These are phyloP conservation scores for Gnathonemus longibarbis DNA, from an alignment of 2,113 vertebrate species.

Conservation along the genomic window DNA sequence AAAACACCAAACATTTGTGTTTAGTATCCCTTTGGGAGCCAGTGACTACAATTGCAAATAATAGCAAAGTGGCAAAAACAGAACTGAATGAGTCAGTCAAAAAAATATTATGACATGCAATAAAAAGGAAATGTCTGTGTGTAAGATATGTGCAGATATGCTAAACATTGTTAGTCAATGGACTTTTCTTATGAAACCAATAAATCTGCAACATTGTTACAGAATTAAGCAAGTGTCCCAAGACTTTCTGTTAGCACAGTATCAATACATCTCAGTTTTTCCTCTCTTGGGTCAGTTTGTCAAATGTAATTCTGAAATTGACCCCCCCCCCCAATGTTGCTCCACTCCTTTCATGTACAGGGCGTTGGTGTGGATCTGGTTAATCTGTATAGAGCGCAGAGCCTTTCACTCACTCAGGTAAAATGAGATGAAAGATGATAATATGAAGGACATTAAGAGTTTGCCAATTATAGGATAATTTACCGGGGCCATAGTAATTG, in stretches of 20 bases:
- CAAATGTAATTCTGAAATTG: background rate
- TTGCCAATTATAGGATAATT: conserved; percentile 13
- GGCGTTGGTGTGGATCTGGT: background rate
- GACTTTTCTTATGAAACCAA: background rate
- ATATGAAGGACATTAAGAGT: background rate
- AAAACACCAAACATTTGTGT: background rate
- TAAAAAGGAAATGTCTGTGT: background rate
- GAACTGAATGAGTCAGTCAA: too few species aligned
- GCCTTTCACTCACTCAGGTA: background rate
- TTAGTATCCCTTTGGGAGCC: background rate
- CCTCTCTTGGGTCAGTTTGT: background rate
- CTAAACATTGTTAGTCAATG: background rate
- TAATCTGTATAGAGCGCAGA: background rate
- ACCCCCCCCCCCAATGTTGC: background rate
- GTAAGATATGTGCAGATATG: background rate
- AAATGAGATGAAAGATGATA: conserved; percentile 8
- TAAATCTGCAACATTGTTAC: background rate
- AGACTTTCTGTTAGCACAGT: background rate
- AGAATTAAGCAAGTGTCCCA: background rate
- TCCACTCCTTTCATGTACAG: background rate
- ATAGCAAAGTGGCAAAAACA: too few species aligned
- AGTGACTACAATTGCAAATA: too few species aligned
- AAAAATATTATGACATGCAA: background rate
- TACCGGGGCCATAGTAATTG: background rate
- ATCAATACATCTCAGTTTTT: background rate